phyloP scores from a whole-genome alignment of 1,140 invertebrate genomes.

The Camponotus pennsylvanicus region DNA sequence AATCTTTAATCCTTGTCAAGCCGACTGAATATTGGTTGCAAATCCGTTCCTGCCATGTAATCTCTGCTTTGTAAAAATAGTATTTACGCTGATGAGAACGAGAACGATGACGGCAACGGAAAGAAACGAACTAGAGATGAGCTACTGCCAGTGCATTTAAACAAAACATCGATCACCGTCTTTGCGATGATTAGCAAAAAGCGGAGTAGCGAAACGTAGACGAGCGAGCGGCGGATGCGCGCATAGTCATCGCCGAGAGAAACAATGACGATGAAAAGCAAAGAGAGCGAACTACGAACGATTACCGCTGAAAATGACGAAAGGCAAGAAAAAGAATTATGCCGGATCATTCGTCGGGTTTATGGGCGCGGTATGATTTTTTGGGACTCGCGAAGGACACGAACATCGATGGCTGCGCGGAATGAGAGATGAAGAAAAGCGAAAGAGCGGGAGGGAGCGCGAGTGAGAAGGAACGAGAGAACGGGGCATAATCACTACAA shows the following conservation, averaged over 20 bases:
- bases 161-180: slow-evolving; percentile 48
- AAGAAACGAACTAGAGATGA: slow-evolving; percentile 5
- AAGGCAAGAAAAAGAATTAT: slow-evolving; percentile 47
- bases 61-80: slow-evolving; percentile 20
- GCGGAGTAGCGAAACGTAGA: slow-evolving; percentile 36
- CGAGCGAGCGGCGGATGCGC: neutral
- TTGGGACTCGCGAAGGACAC: slow-evolving; percentile 73
- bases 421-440: slow-evolving; percentile 56
- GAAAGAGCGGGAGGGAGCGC: slow-evolving; percentile 47
- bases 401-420: slow-evolving; percentile 61
- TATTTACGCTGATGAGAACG: neutral
- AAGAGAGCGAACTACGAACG: slow-evolving; percentile 27
- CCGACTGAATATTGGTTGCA: neutral
- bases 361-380: slow-evolving; percentile 73
- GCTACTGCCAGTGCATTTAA: slow-evolving; percentile 5
- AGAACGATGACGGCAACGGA: slow-evolving; percentile 19
- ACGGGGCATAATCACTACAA: slow-evolving; percentile 81
- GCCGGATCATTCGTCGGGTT: slow-evolving; percentile 62
- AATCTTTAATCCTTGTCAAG: neutral
- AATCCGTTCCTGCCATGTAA: slow-evolving; percentile 6
- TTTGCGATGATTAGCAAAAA: slow-evolving; percentile 27
- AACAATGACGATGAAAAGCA: slow-evolving; percentile 58
- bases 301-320: slow-evolving; percentile 60
- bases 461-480: slow-evolving; percentile 63
- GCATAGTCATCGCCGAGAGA: slow-evolving; percentile 39